phyloP scores from a whole-genome alignment of 2,113 vertebrate genomes.

The western clawed frog (Xenopus tropicalis) region UCB_Xtro_10.0 CM004446.2:35851501-35852000 shows the following conservation, averaged over 20 bases:
- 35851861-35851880: conserved; percentile 68
- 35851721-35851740: conserved; percentile 86
- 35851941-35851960: conserved; percentile 64
- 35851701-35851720: conserved; percentile 73
- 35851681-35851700: conserved; percentile 76
- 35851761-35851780: conserved; percentile 79
- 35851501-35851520: conserved; percentile 90
- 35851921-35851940: conserved; percentile 63
- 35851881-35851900: conserved; percentile 74
- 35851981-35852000: conserved; percentile 26
- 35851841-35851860: conserved; percentile 79
- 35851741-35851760: conserved; percentile 95
- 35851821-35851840: conserved; percentile 88
- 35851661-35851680: conserved; percentile 89
- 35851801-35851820: conserved; percentile 91
- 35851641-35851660: conserved; percentile 83
- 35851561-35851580: conserved; percentile 78
- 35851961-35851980: conserved; percentile 42
- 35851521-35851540: conserved; percentile 95
- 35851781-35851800: conserved; percentile 82
- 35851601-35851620: conserved; percentile 95
- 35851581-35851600: conserved; percentile 78
- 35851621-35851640: conserved; percentile 80
- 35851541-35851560: conserved; percentile 86
- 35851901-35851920: conserved; percentile 72